Percentiles rank a stretch among this genome's conserved stretches.
phyloP scores from a whole-genome alignment of 2,888 invertebrate species.

The Drosophila siamana region DNA sequence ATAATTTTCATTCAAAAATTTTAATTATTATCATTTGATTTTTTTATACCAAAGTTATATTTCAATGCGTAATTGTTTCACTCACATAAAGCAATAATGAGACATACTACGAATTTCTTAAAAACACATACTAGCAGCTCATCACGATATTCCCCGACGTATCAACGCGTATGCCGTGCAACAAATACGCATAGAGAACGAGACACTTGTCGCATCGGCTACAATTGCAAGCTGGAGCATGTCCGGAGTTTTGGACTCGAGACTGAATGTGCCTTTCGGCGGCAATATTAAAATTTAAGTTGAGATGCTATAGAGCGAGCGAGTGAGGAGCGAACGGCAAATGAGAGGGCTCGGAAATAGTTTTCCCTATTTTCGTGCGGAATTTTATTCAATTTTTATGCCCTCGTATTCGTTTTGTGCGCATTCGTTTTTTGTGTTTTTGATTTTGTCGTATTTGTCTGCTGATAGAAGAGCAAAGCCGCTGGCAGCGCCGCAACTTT shows the following conservation, averaged over 20 bases:
- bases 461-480: conserved; percentile 69
- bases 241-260: conserved; percentile 23
- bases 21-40: no score
- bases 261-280: conserved; percentile 59
- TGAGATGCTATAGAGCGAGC: conserved; percentile 52
- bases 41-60: no score
- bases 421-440: conserved; percentile 67
- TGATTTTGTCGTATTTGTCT: conserved; percentile 81
- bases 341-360: conserved; percentile 70
- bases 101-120: no score
- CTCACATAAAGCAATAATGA: no score
- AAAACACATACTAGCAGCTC: neutral
- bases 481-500: conserved; percentile 71
- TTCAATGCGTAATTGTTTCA: no score
- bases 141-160: conserved; percentile 1
- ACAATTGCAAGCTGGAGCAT: conserved; percentile 62
- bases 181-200: conserved; percentile 7
- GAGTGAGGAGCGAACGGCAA: conserved; percentile 39
- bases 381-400: conserved; percentile 39
- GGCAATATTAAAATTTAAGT: conserved; percentile 76
- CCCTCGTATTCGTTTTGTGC: conserved; percentile 22
- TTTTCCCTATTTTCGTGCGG: conserved; percentile 49
- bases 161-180: conserved; percentile 4
- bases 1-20: no score
- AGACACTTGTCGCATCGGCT: conserved; percentile 65